phyloP scores from a whole-genome alignment of 2,113 vertebrate genomes.

The Notothenia coriiceps region DNA sequence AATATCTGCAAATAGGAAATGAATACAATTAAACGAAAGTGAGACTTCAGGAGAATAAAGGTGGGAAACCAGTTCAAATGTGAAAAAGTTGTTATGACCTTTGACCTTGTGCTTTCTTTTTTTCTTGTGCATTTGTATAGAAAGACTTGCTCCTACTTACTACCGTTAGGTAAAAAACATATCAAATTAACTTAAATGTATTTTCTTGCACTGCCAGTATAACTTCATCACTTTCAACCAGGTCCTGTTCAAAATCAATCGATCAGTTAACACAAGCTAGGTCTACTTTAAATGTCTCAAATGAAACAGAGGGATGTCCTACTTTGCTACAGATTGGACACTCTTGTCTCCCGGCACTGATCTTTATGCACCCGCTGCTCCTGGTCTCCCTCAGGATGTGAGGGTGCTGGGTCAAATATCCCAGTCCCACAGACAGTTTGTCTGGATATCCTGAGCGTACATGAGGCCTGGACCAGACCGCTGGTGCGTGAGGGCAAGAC shows the following conservation, averaged over 20 bases:
- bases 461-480: conserved; percentile 3
- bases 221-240: too few species aligned
- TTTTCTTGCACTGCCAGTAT: too few species aligned
- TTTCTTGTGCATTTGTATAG: background rate
- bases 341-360: conserved; percentile 28
- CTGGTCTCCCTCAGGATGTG: conserved; percentile 42
- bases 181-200: too few species aligned
- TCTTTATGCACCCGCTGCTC: conserved; percentile 50
- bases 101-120: background rate
- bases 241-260: too few species aligned
- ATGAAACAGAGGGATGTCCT: background rate
- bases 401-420: conserved; percentile 17
- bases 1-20: conserved; percentile 65
- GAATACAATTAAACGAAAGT: background rate
- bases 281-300: background rate
- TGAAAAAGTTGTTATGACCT: background rate
- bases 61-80: background rate
- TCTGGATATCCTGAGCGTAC: conserved; percentile 34
- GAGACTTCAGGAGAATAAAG: background rate
- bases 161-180: too few species aligned
- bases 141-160: background rate
- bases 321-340: conserved; percentile 77
- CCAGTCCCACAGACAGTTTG: conserved; percentile 21
- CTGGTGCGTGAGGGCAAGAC: background rate
- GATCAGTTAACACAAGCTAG: too few species aligned